phyloP scores from a whole-genome alignment of 1,140 invertebrate species.

The Acromyrmex heyeri region DNA sequence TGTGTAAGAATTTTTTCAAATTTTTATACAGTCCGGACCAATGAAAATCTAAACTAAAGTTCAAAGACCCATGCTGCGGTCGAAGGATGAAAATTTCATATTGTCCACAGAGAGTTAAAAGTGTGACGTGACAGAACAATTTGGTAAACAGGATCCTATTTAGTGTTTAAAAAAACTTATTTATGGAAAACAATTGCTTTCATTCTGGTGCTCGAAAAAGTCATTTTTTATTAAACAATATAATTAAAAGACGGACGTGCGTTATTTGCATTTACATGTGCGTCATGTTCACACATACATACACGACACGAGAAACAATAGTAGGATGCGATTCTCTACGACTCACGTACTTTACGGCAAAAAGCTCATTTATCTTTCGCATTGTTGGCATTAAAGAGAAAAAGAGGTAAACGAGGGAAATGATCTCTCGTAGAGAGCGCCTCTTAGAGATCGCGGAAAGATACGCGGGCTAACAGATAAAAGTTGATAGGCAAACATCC shows the following conservation, averaged over 20 bases:
- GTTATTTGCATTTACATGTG: slow-evolving; percentile 17
- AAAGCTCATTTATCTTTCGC: slow-evolving; percentile 60
- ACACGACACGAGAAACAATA: neutral
- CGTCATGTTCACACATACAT: neutral
- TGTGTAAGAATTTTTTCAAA: too few species aligned
- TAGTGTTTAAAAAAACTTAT: neutral
- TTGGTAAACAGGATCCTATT: neutral
- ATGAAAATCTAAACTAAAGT: too few species aligned
- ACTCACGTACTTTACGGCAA: slow-evolving; percentile 39
- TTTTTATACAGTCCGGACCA: too few species aligned
- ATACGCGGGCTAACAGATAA: slow-evolving; percentile 51
- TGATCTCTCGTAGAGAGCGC: slow-evolving; percentile 59
- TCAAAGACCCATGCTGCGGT: too few species aligned
- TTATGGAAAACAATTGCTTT: neutral
- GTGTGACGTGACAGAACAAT: neutral
- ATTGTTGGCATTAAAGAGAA: slow-evolving; percentile 27
- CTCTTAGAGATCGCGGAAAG: slow-evolving; percentile 65
- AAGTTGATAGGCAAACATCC: slow-evolving; percentile 66
- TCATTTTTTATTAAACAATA: neutral
- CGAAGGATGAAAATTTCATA: too few species aligned
- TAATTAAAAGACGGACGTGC: slow-evolving; percentile 39
- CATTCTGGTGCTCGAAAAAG: neutral
- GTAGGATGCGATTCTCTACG: slow-evolving; percentile 45
- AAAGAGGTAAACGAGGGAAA: slow-evolving; percentile 46
- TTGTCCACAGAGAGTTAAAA: neutral